Percentiles rank a stretch among this genome's conserved stretches.
phyloP scores from a whole-genome alignment of 2,113 vertebrate genomes.

The Rousettus leschenaultii region DNA sequence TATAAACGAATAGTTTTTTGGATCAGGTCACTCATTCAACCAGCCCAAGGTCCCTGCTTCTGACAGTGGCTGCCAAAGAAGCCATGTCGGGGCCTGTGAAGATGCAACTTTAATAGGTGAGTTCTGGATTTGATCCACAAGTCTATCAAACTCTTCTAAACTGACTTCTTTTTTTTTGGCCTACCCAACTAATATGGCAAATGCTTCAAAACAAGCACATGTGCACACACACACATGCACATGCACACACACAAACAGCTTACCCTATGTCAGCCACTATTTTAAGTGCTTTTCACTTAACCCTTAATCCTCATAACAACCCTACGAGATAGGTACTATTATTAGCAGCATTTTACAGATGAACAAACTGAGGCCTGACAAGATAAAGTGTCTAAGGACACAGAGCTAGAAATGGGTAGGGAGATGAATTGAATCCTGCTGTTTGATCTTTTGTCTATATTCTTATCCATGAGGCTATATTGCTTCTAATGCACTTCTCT shows the following conservation, averaged over 20 bases:
- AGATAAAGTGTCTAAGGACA: not conserved
- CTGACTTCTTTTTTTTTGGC: slow-evolving; percentile 32
- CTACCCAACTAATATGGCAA: not conserved
- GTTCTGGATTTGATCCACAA: not conserved
- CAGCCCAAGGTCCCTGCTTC: not conserved
- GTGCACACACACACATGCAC: not conserved
- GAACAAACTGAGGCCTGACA: not conserved
- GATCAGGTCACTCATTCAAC: not conserved
- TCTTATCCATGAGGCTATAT: not conserved
- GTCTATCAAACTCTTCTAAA: slow-evolving; percentile 25
- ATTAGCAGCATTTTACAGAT: slow-evolving; percentile 3
- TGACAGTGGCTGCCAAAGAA: not conserved
- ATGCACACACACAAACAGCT: not conserved
- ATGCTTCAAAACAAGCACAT: not conserved
- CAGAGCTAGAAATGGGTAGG: not conserved
- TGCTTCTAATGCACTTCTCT: not conserved
- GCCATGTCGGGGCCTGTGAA: not conserved
- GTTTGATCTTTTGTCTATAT: not conserved
- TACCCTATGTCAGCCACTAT: not conserved
- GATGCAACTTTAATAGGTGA: not conserved
- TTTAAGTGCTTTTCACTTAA: not conserved
- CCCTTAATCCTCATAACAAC: not conserved
- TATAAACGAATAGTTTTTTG: not conserved
- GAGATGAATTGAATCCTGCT: not conserved
- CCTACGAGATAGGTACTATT: not conserved